phyloP scores from a whole-genome alignment of 2,888 invertebrate species.

The Lepidonotus clava region DNA sequence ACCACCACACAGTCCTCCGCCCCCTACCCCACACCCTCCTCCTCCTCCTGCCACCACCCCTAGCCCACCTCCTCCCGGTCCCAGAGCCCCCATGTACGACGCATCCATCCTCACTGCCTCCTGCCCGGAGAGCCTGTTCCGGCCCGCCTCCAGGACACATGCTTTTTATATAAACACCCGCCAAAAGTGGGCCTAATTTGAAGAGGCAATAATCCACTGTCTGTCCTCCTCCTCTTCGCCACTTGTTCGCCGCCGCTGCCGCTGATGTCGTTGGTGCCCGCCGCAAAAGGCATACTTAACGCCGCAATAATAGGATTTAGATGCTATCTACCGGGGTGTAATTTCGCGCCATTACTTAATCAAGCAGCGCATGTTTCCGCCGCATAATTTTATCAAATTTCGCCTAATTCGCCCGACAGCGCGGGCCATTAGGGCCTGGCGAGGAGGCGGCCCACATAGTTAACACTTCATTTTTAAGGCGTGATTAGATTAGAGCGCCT shows the following conservation, averaged over 20 bases:
- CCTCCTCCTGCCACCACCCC: neutral
- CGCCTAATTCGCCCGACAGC: conserved; percentile 43
- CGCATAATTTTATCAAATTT: conserved; percentile 47
- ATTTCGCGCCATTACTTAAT: conserved; percentile 49
- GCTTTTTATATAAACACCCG: conserved; percentile 43
- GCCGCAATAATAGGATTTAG: conserved; percentile 46
- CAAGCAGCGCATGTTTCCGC: conserved; percentile 44
- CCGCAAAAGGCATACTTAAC: neutral
- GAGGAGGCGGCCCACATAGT: conserved; percentile 28
- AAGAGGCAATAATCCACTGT: conserved; percentile 16
- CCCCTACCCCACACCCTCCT: neutral
- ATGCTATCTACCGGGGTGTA: conserved; percentile 40
- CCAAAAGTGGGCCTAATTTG: conserved; percentile 43
- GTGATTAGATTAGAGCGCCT: conserved; percentile 66
- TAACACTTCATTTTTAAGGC: conserved; percentile 63
- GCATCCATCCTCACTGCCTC: conserved; percentile 52
- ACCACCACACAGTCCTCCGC: neutral
- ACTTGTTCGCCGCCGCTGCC: no score
- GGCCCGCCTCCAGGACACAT: neutral
- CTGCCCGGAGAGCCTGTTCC: neutral
- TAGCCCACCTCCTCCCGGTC: conserved; percentile 19
- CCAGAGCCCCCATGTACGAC: conserved; percentile 25
- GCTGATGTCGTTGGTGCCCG: no score
- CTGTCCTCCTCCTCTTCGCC: neutral
- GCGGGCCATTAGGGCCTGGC: conserved; percentile 8